Conservation (phyloP, 1,140 invertebrate species). For the Orchestia grillus region DNA sequence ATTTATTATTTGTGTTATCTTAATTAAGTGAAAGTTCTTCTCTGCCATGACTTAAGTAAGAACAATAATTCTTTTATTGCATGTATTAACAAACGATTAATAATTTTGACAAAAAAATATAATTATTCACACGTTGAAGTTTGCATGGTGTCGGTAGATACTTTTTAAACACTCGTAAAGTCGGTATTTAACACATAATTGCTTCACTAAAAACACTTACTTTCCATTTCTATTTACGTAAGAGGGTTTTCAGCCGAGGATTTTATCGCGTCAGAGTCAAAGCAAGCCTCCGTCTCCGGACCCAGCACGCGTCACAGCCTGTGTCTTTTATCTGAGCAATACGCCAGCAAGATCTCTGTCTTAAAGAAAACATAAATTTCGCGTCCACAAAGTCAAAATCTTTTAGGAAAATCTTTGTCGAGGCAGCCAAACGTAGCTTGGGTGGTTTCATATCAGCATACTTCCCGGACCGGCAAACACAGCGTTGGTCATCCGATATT, state of each 20-base stretch:
- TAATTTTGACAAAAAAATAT: too few species aligned
- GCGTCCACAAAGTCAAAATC: not conserved
- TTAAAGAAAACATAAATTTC: not conserved
- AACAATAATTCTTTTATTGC: too few species aligned
- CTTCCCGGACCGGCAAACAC: not conserved
- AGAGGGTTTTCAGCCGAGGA: not conserved
- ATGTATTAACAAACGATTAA: too few species aligned
- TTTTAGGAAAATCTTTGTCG: not conserved
- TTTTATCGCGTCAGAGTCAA: not conserved
- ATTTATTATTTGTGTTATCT: too few species aligned
- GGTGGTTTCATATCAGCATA: not conserved
- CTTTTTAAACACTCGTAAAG: too few species aligned
- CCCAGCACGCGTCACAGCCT: not conserved
- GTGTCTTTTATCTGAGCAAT: not conserved
- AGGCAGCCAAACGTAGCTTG: not conserved
- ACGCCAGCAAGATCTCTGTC: not conserved
- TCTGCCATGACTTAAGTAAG: too few species aligned
- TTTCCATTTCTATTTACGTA: not conserved
- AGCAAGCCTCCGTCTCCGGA: not conserved
- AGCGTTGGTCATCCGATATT: not conserved
- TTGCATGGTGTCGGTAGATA: too few species aligned
- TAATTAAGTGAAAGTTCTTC: too few species aligned
- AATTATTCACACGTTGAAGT: too few species aligned
- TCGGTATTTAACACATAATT: too few species aligned
- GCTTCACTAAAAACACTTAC: too few species aligned